Conservation (phyloP, 1,140 invertebrate species). For the Macrosteles quadrilineatus region DNA sequence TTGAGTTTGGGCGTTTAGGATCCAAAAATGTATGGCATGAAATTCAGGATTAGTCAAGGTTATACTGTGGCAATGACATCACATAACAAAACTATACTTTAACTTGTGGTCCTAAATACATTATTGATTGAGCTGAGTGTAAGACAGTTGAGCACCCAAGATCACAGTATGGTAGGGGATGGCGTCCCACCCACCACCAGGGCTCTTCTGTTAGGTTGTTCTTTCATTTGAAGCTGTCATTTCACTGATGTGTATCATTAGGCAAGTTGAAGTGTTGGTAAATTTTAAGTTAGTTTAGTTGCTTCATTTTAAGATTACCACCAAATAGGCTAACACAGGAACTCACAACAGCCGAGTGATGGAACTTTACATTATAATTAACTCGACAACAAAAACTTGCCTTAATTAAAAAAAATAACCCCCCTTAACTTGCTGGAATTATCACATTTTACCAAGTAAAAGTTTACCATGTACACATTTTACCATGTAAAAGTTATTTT, state of each 20-base stretch:
- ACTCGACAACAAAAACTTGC: neutral
- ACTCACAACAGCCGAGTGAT: neutral
- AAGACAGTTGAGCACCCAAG: conserved; percentile 17
- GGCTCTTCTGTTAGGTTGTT: conserved; percentile 34
- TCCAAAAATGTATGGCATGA: neutral
- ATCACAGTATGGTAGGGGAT: conserved; percentile 59
- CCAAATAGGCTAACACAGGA: neutral
- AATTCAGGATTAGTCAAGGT: neutral
- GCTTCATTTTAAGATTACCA: neutral
- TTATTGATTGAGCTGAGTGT: neutral
- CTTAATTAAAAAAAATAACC: too few relatives aligned
- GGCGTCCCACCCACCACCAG: conserved; percentile 59
- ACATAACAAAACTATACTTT: neutral
- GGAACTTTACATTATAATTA: neutral
- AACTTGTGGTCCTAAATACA: neutral
- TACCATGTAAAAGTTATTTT: too few relatives aligned
- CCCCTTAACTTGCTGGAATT: too few relatives aligned
- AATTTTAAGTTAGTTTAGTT: neutral
- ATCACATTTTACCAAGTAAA: too few relatives aligned
- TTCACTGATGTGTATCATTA: neutral
- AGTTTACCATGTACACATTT: too few relatives aligned
- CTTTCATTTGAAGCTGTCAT: neutral
- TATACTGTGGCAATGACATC: neutral
- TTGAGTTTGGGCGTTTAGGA: neutral
- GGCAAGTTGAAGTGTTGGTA: neutral